Evolutionary conservation across 2,797 vertebrate species (phyloP), one percentile per base, ranked within the genome.

Genomic region (Cyprinodon diabolis): DNA sequence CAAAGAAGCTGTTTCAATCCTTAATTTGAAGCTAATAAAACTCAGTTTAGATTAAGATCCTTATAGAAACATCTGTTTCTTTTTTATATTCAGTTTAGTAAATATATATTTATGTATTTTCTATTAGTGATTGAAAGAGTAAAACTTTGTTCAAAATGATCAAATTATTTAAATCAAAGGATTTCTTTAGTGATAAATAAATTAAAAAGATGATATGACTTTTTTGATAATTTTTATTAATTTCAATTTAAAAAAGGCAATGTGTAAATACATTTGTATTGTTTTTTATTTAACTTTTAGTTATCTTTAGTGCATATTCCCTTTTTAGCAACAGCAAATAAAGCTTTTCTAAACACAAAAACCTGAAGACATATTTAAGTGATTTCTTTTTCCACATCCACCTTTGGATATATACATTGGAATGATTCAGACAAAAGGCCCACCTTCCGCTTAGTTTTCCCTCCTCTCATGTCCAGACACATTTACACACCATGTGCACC

Each of bases 401-500:
- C 75, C 71, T 58, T 74, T 6, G 72, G 68, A 82, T 78, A 45
- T 76, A 74, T 77, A 71, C 63, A 78, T 79, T 65, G 17, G 71
- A 48, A 57, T 65, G 65, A 72, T 82, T 25, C 71, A 75, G 1
- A 56, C 69, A 77, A 57, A 69, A 54, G 58, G 57, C 63, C 80
- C 84, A 82, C 83, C 74, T 89, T 81, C 80, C 51, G 67, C 82
- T 85, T 81, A 79, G 87, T 87, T 86, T 75, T 72, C 82, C 84
- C 80, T 84, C 74, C 84, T 81, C 71, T 91, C 87, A 83, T 78
- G 66, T 91, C 87, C 84, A 87, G 90, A 92, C 90, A 87, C 90
- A 92, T 90, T 66, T 91, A 91, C 88, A 88, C 93, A 92, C 85
- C 87, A 92, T 87, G 90, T 91, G 86, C 85, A 84, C 81, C 93